These are phyloP conservation scores for Brienomyrus brachyistius DNA, from an alignment of 2,113 vertebrate genomes.

Conservation along the genomic window DNA sequence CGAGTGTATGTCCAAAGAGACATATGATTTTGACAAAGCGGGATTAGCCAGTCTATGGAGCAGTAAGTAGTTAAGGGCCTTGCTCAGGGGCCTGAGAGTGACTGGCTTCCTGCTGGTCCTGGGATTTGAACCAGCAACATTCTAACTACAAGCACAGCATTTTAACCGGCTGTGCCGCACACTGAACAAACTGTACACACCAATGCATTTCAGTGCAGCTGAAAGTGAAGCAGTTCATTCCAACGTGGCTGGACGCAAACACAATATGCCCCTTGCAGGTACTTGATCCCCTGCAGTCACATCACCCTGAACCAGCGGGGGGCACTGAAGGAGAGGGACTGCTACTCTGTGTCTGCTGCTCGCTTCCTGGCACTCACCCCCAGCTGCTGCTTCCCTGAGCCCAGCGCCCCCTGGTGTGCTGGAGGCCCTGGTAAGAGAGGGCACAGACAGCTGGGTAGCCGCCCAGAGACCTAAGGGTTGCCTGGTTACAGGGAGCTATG, in stretches of 20 bases:
- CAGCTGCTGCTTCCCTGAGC: constrained; percentile 67
- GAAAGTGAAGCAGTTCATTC: neutral
- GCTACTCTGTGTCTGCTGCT: constrained; percentile 75
- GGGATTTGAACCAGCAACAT: neutral
- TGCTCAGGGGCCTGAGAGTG: neutral
- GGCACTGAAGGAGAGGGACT: constrained; percentile 73
- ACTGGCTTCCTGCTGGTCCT: neutral
- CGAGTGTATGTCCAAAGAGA: neutral
- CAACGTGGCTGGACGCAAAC: neutral
- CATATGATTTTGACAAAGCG: neutral
- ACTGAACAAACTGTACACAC: neutral
- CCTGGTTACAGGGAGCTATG: neutral
- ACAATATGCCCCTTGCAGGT: constrained; percentile 56
- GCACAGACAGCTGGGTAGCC: neutral
- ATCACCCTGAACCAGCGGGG: constrained; percentile 69
- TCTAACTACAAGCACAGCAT: neutral
- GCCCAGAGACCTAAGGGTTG: neutral
- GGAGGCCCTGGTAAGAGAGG: constrained; percentile 47
- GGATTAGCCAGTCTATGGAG: neutral
- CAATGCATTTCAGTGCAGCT: neutral
- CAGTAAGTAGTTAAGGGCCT: neutral
- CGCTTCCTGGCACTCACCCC: constrained; percentile 79
- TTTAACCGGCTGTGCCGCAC: neutral
- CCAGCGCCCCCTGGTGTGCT: constrained; percentile 46
- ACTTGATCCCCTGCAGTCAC: constrained; percentile 81